Percentiles rank a stretch among this genome's conserved stretches.
These are phyloP conservation scores for Furnarius figulus DNA, from an alignment of 2,113 vertebrate species.

Conservation along the genomic window DNA sequence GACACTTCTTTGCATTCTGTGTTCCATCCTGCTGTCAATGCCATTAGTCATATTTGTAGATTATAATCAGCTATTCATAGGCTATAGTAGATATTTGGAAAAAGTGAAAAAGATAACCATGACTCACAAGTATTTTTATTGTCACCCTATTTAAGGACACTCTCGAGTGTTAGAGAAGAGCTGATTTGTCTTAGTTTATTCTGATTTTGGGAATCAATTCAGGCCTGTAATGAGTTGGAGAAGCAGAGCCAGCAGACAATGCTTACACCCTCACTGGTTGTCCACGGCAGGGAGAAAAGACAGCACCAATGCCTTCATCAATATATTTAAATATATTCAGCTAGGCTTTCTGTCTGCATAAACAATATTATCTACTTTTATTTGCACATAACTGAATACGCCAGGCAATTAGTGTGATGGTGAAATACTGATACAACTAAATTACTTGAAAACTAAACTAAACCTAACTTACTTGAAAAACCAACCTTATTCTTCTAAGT, in stretches of 20 bases:
- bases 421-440: not conserved
- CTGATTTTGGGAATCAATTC: not conserved
- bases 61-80: not conserved
- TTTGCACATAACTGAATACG: not conserved
- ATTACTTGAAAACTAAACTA: not conserved
- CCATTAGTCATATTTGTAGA: not conserved
- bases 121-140: not conserved
- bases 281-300: not conserved
- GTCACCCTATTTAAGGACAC: not conserved
- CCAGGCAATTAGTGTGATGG: not conserved
- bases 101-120: not conserved
- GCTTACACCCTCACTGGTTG: accelerated
- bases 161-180: not conserved
- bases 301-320: accelerated
- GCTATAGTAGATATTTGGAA: not conserved
- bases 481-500: not conserved
- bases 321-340: not conserved
- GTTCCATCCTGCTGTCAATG: not conserved
- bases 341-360: not conserved
- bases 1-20: not conserved
- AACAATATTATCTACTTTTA: not conserved
- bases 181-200: not conserved
- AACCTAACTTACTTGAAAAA: not conserved
- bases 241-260: not conserved
- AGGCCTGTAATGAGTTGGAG: accelerated